Conservation (phyloP, 2,113 vertebrate species). For the Hylia prasina region DNA sequence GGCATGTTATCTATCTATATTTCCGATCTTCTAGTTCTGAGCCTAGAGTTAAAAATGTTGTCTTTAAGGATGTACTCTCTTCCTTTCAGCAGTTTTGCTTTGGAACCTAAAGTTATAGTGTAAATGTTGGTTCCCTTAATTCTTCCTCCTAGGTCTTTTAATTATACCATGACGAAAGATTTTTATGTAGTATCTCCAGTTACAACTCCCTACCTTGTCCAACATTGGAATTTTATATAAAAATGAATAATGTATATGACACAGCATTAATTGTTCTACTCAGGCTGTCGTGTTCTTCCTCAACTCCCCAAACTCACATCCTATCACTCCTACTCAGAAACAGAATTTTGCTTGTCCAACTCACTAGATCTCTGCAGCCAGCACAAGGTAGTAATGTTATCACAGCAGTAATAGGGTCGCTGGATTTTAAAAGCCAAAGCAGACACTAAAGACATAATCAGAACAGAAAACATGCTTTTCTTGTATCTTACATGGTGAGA, state of each 20-base stretch:
- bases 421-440: not conserved
- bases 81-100: not conserved
- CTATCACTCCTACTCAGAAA: not conserved
- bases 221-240: not conserved
- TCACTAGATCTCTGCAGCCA: not conserved
- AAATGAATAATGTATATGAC: not conserved
- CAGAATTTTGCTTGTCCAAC: not conserved
- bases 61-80: not conserved
- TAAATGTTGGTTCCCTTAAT: not conserved
- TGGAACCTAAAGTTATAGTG: not conserved
- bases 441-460: not conserved
- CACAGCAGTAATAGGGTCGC: not conserved
- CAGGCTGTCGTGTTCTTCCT: not conserved
- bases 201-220: not conserved
- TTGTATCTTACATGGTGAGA: not conserved
- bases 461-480: not conserved
- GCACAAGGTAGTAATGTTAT: not conserved
- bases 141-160: not conserved
- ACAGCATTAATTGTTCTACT: not conserved
- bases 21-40: not conserved
- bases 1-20: rapidly evolving
- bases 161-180: not conserved
- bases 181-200: not conserved
- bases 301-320: not conserved
- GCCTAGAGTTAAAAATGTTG: not conserved